Conservation (phyloP, 2,113 vertebrate genomes). For the Bos indicus region DNA sequence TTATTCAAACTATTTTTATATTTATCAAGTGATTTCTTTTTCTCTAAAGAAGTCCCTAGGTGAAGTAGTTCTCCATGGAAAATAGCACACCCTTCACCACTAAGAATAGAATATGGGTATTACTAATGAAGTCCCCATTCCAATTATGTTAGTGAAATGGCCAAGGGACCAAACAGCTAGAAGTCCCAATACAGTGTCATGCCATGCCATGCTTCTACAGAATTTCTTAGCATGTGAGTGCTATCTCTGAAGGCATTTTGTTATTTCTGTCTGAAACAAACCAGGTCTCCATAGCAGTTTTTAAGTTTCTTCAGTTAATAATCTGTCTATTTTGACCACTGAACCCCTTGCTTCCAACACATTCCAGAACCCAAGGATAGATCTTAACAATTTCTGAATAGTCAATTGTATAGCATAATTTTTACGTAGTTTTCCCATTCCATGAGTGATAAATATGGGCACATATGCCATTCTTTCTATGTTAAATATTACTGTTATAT, state of each 20-base stretch:
- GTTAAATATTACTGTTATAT: background rate
- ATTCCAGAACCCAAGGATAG: background rate
- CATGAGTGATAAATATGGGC: background rate
- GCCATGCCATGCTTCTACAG: background rate
- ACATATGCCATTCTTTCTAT: background rate
- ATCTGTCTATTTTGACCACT: background rate
- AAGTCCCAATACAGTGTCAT: background rate
- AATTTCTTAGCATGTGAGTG: background rate
- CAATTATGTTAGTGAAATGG: slow-evolving; percentile 48
- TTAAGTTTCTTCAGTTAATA: background rate
- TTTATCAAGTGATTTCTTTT: slow-evolving; percentile 18
- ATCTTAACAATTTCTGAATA: background rate
- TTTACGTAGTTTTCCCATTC: background rate
- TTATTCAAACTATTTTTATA: background rate
- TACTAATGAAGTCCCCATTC: slow-evolving; percentile 58
- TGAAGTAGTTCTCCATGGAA: slow-evolving; percentile 50
- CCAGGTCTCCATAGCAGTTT: background rate
- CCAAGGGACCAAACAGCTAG: background rate
- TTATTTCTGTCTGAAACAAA: slow-evolving; percentile 15
- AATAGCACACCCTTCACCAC: slow-evolving; percentile 14
- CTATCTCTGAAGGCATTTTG: slow-evolving; percentile 16
- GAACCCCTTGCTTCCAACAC: background rate
- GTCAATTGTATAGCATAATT: background rate
- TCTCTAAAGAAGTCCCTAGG: background rate
- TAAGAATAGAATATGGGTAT: slow-evolving; percentile 39